phyloP scores from a whole-genome alignment of 2,888 invertebrate species.

The Aquatica leii region DNA sequence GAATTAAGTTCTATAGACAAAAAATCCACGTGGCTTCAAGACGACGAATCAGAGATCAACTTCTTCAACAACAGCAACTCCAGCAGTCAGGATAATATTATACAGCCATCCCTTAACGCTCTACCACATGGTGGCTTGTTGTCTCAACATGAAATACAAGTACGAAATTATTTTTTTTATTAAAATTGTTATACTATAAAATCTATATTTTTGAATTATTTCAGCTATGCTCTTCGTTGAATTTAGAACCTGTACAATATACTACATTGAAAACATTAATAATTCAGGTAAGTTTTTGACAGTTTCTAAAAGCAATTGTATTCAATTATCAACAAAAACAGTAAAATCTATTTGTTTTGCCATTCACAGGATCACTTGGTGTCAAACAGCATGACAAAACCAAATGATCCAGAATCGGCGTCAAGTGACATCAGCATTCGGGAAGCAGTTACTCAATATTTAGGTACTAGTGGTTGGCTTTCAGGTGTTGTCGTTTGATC shows the following conservation, averaged over 20 bases:
- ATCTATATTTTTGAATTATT: conserved; percentile 47
- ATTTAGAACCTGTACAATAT: conserved; percentile 87
- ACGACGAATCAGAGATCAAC: conserved; percentile 67
- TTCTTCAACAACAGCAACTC: conserved; percentile 63
- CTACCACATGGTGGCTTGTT: conserved; percentile 61
- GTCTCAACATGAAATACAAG: conserved; percentile 74
- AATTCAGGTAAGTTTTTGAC: conserved; percentile 65
- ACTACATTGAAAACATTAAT: conserved; percentile 88
- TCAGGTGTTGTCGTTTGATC: conserved; percentile 42
- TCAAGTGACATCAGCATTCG: conserved; percentile 48
- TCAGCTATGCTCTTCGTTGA: conserved; percentile 78
- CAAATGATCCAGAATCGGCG: conserved; percentile 40
- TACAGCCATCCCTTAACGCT: conserved; percentile 36
- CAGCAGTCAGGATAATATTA: conserved; percentile 50
- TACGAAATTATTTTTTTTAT: conserved; percentile 48
- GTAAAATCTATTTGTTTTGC: background rate
- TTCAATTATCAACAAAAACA: conserved; percentile 16
- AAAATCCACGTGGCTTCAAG: conserved; percentile 84
- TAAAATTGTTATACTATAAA: too few relatives aligned
- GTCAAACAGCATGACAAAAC: conserved; percentile 47
- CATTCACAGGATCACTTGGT: conserved; percentile 54
- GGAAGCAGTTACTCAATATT: conserved; percentile 55
- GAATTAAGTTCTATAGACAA: conserved; percentile 85
- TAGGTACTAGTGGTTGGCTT: conserved; percentile 55
- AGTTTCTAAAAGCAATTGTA: background rate